Base-by-base conservation (phyloP, 2,113 vertebrate genomes). In the Siphamia tubifer region DNA sequence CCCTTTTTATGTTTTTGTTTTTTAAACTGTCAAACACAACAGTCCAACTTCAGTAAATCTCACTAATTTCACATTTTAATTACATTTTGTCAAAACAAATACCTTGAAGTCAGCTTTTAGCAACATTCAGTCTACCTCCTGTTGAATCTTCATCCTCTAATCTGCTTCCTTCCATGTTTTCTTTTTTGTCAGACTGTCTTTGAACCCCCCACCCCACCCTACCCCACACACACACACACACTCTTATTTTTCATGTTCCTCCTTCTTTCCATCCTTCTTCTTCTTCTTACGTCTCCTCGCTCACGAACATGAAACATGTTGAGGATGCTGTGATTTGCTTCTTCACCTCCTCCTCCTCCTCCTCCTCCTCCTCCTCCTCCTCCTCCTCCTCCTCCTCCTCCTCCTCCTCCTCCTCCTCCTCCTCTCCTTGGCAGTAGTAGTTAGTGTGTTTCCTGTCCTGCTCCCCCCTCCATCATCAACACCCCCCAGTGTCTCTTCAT, bases 301-400 rank as follows among this genome's bases (percentile, higher is more conserved):
- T 42, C 42, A 2, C n/a, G n/a, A 9, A 40, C 52, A 49, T 38
- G 45, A 65, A 47, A 57, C 68, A 40, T 60, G 35, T 31, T 58
- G 45, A 79, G 31, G 64, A 78, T 52, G 69, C 21, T 63, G 49
- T 49, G 58, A 56, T 15, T 35, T 3, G 9, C 66, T 32, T 60
- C 72, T 69, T 60, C 42, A 11, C 25, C 35, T 23, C 49, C 35
- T 17, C 49, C 54, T 13, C 68, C 43, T 39, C 12, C 31, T 23
- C 34, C 43, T 25, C 15, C 38, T n/a, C n/a, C 66, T 32, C 60
- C 72, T 69, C 55, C 42, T 12, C 25, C 35, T 23, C 49, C 35
- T 17, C 49, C 54, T 13, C 68, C 43, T 39, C 12, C 31, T 23
- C 34, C 43, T 25, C 15, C 66, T 32, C 60, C 72, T 69, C 55